These are phyloP conservation scores for Aradus depressus DNA, from an alignment of 2,888 invertebrate genomes.

Conservation along the genomic window DNA sequence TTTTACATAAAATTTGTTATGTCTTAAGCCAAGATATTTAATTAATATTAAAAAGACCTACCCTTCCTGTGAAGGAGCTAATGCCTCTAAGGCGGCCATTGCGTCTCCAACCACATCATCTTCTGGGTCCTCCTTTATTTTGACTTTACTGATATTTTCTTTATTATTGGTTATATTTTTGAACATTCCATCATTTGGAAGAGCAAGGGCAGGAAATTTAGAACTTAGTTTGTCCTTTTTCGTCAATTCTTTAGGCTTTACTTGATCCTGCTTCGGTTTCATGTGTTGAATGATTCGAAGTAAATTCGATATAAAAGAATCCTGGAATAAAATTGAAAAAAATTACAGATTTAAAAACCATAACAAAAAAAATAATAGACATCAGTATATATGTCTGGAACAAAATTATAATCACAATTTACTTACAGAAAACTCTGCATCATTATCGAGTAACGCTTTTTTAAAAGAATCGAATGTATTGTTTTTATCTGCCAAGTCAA, in stretches of 20 bases:
- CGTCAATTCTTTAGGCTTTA: constrained; percentile 16
- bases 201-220: constrained; percentile 70
- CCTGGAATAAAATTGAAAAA: constrained; percentile 40
- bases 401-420: constrained; percentile 1
- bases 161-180: constrained; percentile 7
- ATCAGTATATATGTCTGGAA: background rate
- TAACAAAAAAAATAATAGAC: background rate
- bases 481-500: constrained; percentile 82
- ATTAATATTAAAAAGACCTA: background rate
- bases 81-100: constrained; percentile 74
- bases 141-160: constrained; percentile 8
- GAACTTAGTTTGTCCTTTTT: constrained; percentile 45
- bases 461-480: constrained; percentile 78
- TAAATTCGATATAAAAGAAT: constrained; percentile 87
- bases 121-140: constrained; percentile 21
- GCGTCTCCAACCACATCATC: constrained; percentile 55
- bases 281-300: constrained; percentile 91
- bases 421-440: constrained; percentile 78
- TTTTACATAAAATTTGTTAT: no score
- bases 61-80: constrained; percentile 52
- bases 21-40: no score
- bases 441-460: constrained; percentile 76
- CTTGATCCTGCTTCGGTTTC: constrained; percentile 48
- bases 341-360: constrained; percentile 1
- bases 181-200: constrained; percentile 53